Conservation (phyloP, 2,888 invertebrate species). For the Phorcus lineatus region DNA sequence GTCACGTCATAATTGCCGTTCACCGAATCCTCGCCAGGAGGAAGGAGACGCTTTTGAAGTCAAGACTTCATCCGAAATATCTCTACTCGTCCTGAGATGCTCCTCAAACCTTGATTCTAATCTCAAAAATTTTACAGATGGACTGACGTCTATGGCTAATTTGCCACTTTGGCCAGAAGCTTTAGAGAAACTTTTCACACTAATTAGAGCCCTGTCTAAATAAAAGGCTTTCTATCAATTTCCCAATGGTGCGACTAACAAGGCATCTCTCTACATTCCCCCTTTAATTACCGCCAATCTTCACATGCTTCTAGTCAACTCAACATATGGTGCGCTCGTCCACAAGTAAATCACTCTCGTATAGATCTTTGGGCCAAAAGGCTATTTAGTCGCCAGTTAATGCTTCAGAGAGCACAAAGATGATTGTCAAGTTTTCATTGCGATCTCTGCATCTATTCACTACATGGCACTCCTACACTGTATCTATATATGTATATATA, state of each 20-base stretch:
- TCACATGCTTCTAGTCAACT: not conserved
- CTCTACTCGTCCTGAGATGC: not conserved
- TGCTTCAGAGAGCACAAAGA: not conserved
- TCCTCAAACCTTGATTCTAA: constrained; percentile 4
- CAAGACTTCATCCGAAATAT: constrained; percentile 7
- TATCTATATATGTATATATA: too few relatives aligned
- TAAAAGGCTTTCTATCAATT: constrained; percentile 24
- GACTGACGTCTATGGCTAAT: constrained; percentile 3
- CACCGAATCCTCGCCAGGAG: not conserved
- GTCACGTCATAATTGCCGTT: constrained; percentile 10
- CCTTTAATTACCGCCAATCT: constrained; percentile 28
- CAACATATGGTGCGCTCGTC: not conserved
- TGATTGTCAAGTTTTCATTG: not conserved
- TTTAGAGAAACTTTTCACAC: constrained; percentile 20
- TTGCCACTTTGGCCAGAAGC: constrained; percentile 10
- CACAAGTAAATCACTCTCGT: not conserved
- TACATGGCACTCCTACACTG: too few relatives aligned
- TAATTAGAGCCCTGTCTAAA: constrained; percentile 15
- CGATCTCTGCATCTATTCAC: too few relatives aligned
- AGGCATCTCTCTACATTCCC: not conserved
- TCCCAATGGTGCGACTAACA: not conserved
- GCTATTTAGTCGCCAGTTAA: not conserved
- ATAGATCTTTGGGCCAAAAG: not conserved
- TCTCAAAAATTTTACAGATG: constrained; percentile 4
- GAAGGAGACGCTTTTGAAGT: not conserved